Percentiles rank a stretch among this genome's conserved stretches.
Conservation (phyloP, 92 coral and sea anemone genomes). For the Actinernus sp. region DNA sequence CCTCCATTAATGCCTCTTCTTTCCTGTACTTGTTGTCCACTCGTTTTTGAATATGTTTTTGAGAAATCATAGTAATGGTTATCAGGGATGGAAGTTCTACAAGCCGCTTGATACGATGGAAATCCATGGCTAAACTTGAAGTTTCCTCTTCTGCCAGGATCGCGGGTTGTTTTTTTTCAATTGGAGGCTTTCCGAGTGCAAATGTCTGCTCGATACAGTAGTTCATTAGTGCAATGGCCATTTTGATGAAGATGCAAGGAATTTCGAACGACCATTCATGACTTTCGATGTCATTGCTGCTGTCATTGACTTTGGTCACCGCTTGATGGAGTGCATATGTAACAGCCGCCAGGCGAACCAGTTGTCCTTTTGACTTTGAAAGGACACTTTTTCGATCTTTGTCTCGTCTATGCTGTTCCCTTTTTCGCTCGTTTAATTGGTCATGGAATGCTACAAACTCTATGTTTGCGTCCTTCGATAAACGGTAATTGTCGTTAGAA, state of each 20-base stretch:
- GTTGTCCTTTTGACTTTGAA: conserved; percentile 68
- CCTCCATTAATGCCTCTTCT: conserved; percentile 79
- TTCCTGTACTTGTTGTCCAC: conserved; percentile 65
- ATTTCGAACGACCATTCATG: conserved; percentile 19
- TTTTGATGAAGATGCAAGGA: conserved; percentile 36
- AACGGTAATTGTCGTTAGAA: conserved; percentile 10
- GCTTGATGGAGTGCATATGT: conserved; percentile 53
- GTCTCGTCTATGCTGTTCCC: conserved; percentile 52
- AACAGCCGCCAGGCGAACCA: conserved; percentile 58
- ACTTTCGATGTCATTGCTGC: too few species aligned
- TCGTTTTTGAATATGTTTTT: conserved; percentile 59
- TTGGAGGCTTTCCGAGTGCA: too few species aligned
- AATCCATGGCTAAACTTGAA: conserved; percentile 7
- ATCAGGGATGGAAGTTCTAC: conserved; percentile 56
- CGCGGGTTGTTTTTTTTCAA: too few species aligned
- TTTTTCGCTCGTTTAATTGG: conserved; percentile 43
- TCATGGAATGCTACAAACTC: conserved; percentile 58
- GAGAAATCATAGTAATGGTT: conserved; percentile 54
- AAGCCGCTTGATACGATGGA: conserved; percentile 40
- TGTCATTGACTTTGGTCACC: not conserved
- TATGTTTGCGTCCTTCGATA: too few species aligned
- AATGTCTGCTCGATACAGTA: conserved; percentile 62
- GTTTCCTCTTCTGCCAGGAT: not conserved
- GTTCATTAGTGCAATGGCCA: conserved; percentile 48
- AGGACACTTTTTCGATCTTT: conserved; percentile 57